Percentiles rank a stretch among this genome's conserved stretches.
Conservation (phyloP, 2,113 vertebrate genomes). For the Antennarius striatus region DNA sequence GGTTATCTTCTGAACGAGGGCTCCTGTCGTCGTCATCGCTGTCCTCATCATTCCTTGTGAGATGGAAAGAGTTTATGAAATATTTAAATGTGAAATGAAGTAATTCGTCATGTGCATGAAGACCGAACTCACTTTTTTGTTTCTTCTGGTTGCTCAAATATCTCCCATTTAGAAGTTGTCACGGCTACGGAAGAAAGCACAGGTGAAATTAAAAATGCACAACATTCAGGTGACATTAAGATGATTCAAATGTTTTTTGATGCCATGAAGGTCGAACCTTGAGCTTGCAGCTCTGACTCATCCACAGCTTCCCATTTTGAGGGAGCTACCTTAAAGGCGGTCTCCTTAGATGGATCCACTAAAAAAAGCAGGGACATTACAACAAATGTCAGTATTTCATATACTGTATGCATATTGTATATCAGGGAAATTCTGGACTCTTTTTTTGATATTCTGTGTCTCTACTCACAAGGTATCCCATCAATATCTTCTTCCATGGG, state of each 20-base stretch:
- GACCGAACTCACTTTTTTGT: constrained; percentile 82
- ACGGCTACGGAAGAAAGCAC: constrained; percentile 80
- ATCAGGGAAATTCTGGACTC: too few relatives aligned
- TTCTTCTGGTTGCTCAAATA: constrained; percentile 94
- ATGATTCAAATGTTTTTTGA: neutral
- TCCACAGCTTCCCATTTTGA: constrained; percentile 99
- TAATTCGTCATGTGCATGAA: neutral
- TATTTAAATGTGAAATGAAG: neutral
- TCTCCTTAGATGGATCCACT: constrained; percentile 85
- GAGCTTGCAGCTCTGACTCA: constrained; percentile 89
- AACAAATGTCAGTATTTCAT: neutral
- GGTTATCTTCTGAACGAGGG: constrained; percentile 88
- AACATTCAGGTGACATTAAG: neutral
- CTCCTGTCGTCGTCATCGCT: constrained; percentile 90
- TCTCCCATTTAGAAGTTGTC: constrained; percentile 97
- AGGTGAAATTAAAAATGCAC: neutral
- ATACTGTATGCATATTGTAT: too few relatives aligned
- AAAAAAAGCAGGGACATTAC: neutral
- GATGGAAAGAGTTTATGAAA: neutral
- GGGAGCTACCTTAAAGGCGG: constrained; percentile 95
- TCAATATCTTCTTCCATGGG: constrained; percentile 94
- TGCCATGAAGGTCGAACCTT: constrained; percentile 80
- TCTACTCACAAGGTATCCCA: constrained; percentile 90
- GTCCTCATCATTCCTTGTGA: constrained; percentile 85
- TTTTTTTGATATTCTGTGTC: too few relatives aligned